phyloP scores from a whole-genome alignment of 2,797 vertebrate species.

The Falco peregrinus region DNA sequence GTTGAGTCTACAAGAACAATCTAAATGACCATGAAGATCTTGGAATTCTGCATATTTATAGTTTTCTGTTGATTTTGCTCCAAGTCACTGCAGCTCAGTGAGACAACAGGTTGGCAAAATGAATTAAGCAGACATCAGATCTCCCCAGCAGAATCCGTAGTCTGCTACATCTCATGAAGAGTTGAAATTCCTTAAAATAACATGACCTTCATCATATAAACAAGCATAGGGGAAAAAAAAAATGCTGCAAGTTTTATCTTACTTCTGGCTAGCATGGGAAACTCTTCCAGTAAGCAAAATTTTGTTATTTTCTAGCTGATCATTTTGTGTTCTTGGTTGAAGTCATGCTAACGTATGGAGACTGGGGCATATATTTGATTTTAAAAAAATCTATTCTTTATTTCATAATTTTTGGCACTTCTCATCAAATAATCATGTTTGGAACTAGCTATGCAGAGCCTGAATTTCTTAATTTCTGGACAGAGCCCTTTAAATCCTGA shows the following conservation, averaged over 20 bases:
- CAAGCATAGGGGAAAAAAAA: neutral
- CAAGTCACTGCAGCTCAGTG: neutral
- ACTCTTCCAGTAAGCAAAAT: neutral
- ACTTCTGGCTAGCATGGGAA: neutral
- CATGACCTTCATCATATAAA: conserved; percentile 7
- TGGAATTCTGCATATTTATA: neutral
- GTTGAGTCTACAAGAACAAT: neutral
- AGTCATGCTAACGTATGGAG: neutral
- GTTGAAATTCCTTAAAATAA: conserved; percentile 27
- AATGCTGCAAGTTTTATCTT: neutral
- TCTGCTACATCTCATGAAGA: neutral
- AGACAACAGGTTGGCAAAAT: neutral
- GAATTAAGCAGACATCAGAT: neutral
- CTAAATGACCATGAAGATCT: neutral
- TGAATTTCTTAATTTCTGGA: neutral
- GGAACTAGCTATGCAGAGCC: neutral
- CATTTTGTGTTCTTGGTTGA: neutral
- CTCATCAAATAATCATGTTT: neutral
- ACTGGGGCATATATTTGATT: neutral
- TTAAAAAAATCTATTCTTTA: neutral
- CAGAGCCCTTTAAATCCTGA: neutral
- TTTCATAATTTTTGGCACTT: neutral
- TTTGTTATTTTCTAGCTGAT: neutral
- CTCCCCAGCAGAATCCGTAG: neutral
- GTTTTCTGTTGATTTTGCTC: neutral